Evolutionary conservation across 2,888 invertebrate species (phyloP).

Genomic region (Pristionchus entomophagus): DNA sequence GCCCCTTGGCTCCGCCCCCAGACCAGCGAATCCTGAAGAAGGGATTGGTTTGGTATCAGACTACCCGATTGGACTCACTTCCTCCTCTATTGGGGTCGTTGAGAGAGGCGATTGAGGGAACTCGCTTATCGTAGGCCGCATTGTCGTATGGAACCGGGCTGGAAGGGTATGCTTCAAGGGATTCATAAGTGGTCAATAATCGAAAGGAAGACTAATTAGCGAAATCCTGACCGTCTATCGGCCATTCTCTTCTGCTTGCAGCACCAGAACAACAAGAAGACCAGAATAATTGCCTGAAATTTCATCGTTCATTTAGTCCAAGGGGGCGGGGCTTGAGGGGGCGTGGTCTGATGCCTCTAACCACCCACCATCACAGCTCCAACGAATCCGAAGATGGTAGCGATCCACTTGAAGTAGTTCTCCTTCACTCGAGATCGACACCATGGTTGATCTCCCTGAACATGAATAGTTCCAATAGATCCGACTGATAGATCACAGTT

Average conservation of each 20-base stretch:
- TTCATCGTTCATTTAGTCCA: too few species aligned
- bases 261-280: constrained; percentile 67
- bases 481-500: background rate
- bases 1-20: constrained; percentile 9
- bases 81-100: constrained; percentile 26
- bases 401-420: constrained; percentile 74
- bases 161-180: background rate
- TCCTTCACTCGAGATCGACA: constrained; percentile 75
- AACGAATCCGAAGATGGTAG: constrained; percentile 68
- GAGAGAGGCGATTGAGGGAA: constrained; percentile 33
- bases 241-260: constrained; percentile 56
- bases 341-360: background rate
- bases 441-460: constrained; percentile 73
- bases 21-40: constrained; percentile 40
- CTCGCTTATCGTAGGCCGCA: constrained; percentile 32
- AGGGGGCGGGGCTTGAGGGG: too few species aligned
- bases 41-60: background rate
- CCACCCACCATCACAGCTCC: constrained; percentile 57
- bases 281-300: constrained; percentile 56
- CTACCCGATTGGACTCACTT: background rate
- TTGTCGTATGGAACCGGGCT: constrained; percentile 37
- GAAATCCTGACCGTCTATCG: constrained; percentile 17
- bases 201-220: background rate
- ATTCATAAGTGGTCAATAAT: too few species aligned
- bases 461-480: too few species aligned